phyloP scores from a whole-genome alignment of 2,797 vertebrate genomes.

The Xenopus petersii region DNA sequence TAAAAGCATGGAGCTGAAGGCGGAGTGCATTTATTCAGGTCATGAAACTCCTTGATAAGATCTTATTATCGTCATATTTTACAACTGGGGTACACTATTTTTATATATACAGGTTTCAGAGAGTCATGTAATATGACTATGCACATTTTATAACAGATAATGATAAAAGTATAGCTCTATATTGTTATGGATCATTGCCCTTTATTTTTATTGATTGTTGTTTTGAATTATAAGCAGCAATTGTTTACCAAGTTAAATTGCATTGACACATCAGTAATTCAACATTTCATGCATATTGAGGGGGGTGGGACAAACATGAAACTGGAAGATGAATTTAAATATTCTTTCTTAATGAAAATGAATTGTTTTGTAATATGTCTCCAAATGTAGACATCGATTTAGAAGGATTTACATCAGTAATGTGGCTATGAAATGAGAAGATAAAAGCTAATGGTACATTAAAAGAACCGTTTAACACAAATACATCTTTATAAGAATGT shows the following conservation, averaged over 20 bases:
- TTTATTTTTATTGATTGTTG: too few species aligned
- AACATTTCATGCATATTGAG: neutral
- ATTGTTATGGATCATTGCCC: too few species aligned
- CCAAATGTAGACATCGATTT: constrained; percentile 16
- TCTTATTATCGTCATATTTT: too few species aligned
- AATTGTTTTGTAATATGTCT: constrained; percentile 32
- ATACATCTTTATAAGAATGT: constrained; percentile 41
- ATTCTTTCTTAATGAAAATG: constrained; percentile 21
- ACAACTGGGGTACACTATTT: too few species aligned
- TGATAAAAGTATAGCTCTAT: too few species aligned
- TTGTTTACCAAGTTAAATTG: constrained; percentile 9
- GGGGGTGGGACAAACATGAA: constrained; percentile 5
- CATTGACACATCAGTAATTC: neutral
- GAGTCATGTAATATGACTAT: too few species aligned
- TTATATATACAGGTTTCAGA: too few species aligned
- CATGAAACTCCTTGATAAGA: too few species aligned
- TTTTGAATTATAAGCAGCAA: neutral
- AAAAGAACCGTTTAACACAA: constrained; percentile 36
- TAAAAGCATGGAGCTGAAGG: too few species aligned
- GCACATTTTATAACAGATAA: too few species aligned
- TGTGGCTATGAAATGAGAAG: constrained; percentile 19
- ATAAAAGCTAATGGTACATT: constrained; percentile 41
- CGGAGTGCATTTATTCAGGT: too few species aligned
- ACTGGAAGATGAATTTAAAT: constrained; percentile 34
- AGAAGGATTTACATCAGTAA: constrained; percentile 20